A percentile compares a stretch with the other conserved stretches of the same genome.
phyloP scores from a whole-genome alignment of 1,140 invertebrate species.

The Leguminivora glycinivorella region DNA sequence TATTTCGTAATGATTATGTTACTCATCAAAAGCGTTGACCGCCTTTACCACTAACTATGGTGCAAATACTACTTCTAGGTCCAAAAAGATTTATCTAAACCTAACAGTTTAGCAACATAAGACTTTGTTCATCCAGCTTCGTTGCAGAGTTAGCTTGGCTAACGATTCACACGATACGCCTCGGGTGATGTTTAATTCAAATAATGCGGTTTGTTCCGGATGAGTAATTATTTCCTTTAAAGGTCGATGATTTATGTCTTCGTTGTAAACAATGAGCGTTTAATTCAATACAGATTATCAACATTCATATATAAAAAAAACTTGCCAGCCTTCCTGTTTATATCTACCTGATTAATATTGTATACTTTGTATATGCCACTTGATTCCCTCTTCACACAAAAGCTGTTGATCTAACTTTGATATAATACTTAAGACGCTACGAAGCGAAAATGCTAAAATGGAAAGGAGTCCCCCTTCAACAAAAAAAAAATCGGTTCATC shows the following conservation, averaged over 20 bases:
- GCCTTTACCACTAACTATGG: background rate
- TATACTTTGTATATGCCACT: too few species aligned
- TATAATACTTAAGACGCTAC: too few species aligned
- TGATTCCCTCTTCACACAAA: too few species aligned
- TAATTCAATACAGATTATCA: background rate
- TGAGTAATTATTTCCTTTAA: conserved; percentile 4
- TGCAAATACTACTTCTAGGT: background rate
- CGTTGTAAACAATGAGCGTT: background rate
- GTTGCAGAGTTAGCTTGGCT: background rate
- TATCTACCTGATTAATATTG: too few species aligned
- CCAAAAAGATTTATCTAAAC: background rate
- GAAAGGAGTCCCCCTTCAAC: too few species aligned
- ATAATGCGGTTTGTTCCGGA: background rate
- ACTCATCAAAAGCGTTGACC: background rate
- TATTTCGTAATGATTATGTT: conserved; percentile 4
- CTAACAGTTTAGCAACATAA: background rate
- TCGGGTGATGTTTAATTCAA: background rate
- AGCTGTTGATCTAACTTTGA: too few species aligned
- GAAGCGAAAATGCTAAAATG: too few species aligned
- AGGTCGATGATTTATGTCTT: background rate
- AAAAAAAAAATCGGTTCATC: too few species aligned
- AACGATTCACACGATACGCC: background rate
- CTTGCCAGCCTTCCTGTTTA: too few species aligned
- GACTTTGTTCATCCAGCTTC: background rate
- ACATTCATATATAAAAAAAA: too few species aligned